phyloP scores from a whole-genome alignment of 2,888 invertebrate species.

The Nyleta sp. region DNA sequence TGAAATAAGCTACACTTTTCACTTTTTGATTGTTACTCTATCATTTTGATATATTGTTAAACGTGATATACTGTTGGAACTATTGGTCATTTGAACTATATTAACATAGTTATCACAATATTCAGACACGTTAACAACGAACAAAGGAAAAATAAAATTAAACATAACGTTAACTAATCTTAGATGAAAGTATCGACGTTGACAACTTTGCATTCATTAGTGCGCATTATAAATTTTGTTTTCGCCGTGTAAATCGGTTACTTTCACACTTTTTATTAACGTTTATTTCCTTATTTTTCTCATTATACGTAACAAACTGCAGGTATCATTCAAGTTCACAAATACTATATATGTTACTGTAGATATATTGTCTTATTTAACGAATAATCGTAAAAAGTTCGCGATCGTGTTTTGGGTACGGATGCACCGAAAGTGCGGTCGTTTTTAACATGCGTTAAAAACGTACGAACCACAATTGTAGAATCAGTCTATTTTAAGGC shows the following conservation, averaged over 20 bases:
- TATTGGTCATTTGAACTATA: slow-evolving; percentile 3
- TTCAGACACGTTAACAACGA: slow-evolving; percentile 18
- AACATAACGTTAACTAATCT: slow-evolving; percentile 17
- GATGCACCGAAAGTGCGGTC: too few species aligned
- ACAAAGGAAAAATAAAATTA: slow-evolving; percentile 15
- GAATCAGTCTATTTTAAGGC: slow-evolving; percentile 25
- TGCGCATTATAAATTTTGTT: not conserved
- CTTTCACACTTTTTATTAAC: too few species aligned
- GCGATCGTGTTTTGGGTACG: too few species aligned
- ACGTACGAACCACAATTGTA: not conserved
- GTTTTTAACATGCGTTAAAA: too few species aligned
- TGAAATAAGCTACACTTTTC: too few species aligned
- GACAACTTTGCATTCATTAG: not conserved
- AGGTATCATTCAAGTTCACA: too few species aligned
- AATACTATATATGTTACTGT: too few species aligned
- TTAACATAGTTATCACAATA: not conserved
- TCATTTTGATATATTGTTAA: slow-evolving; percentile 2
- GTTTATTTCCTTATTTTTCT: too few species aligned
- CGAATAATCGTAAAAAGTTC: not conserved
- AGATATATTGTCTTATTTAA: too few species aligned
- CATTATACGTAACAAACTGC: too few species aligned
- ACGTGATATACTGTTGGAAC: not conserved
- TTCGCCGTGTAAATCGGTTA: not conserved
- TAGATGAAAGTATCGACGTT: slow-evolving; percentile 31
- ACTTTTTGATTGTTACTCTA: too few species aligned